A percentile compares a stretch with the other conserved stretches of the same genome.
phyloP scores from a whole-genome alignment of 2,113 vertebrate genomes.

The Harpagus bidentatus region DNA sequence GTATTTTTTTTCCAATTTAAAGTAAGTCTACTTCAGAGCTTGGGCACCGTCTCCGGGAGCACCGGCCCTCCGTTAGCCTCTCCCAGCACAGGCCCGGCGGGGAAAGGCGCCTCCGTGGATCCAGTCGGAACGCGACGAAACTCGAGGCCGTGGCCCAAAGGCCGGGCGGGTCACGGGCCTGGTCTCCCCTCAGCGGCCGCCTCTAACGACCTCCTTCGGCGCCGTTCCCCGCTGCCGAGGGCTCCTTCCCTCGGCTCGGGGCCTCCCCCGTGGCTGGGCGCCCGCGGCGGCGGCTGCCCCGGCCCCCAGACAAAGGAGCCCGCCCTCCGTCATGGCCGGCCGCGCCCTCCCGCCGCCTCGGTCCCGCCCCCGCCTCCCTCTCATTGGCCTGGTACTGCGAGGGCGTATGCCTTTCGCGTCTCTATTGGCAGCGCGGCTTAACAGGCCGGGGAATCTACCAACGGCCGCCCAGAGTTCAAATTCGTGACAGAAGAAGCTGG shows the following conservation, averaged over 20 bases:
- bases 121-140: fast-evolving
- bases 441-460: fast-evolving
- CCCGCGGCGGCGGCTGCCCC: no score
- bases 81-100: neutral
- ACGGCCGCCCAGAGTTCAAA: neutral
- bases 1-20: neutral
- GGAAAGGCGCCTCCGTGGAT: neutral
- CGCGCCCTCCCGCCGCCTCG: neutral
- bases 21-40: no score
- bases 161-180: no score
- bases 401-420: fast-evolving
- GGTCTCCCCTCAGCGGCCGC: neutral
- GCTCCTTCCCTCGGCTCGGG: neutral
- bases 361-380: neutral
- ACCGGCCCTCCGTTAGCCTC: neutral
- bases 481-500: fast-evolving
- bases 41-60: no score
- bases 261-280: fast-evolving
- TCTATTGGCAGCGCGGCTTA: neutral
- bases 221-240: neutral
- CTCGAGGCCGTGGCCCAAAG: neutral
- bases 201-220: neutral
- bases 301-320: neutral
- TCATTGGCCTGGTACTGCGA: fast-evolving
- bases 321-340: neutral